phyloP scores from a whole-genome alignment of 1,140 invertebrate genomes.

The Sminthurides bifidus region DNA sequence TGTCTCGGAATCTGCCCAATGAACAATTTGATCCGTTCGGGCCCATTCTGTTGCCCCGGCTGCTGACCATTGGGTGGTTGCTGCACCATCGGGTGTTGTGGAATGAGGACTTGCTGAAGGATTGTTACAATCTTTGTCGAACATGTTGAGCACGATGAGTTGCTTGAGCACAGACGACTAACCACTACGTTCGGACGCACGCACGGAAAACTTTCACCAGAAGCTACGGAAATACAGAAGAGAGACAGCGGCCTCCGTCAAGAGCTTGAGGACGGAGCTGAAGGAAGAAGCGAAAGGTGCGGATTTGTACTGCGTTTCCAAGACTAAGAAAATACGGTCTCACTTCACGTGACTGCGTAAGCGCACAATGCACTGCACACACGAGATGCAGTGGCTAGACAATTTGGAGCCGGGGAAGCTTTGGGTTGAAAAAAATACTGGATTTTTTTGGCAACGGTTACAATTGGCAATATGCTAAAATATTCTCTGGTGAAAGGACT shows the following conservation, averaged over 20 bases:
- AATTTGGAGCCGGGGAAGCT: neutral
- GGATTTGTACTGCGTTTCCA: neutral
- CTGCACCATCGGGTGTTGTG: conserved; percentile 8
- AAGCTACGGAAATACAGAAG: neutral
- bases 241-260: neutral
- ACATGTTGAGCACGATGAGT: neutral
- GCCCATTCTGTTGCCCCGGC: conserved; percentile 4
- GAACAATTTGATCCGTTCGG: conserved; percentile 56
- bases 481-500: neutral
- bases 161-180: neutral
- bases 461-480: neutral
- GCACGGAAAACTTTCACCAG: neutral
- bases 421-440: neutral
- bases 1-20: conserved; percentile 84
- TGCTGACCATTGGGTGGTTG: conserved; percentile 1
- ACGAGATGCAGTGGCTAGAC: too few species aligned
- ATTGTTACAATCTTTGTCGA: neutral
- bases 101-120: neutral
- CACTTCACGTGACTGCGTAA: too few species aligned
- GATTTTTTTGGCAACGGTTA: too few species aligned
- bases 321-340: neutral
- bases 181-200: neutral
- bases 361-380: too few species aligned
- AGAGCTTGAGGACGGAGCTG: neutral
- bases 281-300: neutral